phyloP scores from a whole-genome alignment of 2,113 vertebrate species.

The Malaclemys terrapin region DNA sequence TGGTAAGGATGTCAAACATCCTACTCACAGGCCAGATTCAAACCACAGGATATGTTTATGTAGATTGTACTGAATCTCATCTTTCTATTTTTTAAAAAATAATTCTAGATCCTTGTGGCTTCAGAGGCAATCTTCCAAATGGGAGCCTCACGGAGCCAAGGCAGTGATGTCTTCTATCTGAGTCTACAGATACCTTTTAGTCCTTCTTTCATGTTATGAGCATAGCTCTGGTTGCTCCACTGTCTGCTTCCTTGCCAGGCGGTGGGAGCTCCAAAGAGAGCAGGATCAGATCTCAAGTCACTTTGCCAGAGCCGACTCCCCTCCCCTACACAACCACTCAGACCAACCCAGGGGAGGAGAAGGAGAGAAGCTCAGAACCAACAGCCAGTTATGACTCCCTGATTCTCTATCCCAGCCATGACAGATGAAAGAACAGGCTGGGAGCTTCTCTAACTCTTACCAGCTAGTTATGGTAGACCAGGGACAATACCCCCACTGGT shows the following conservation, averaged over 20 bases:
- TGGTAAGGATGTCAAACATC: background rate
- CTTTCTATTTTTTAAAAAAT: background rate
- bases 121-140: background rate
- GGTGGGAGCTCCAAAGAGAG: background rate
- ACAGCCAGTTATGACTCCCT: background rate
- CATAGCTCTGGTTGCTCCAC: background rate
- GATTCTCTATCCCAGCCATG: fast-evolving
- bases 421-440: background rate
- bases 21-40: background rate
- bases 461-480: background rate
- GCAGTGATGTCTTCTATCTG: background rate
- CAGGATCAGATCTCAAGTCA: background rate
- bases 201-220: background rate
- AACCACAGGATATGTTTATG: background rate
- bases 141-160: background rate
- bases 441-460: background rate
- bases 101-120: background rate
- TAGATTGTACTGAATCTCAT: background rate
- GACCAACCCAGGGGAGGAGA: background rate
- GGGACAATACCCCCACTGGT: background rate
- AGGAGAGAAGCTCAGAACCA: background rate
- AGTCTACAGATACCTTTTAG: background rate
- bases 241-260: background rate
- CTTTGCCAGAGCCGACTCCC: fast-evolving
- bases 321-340: background rate